These are phyloP conservation scores for Polypedilum pembai DNA, from an alignment of 1,140 invertebrate genomes.

Conservation along the genomic window DNA sequence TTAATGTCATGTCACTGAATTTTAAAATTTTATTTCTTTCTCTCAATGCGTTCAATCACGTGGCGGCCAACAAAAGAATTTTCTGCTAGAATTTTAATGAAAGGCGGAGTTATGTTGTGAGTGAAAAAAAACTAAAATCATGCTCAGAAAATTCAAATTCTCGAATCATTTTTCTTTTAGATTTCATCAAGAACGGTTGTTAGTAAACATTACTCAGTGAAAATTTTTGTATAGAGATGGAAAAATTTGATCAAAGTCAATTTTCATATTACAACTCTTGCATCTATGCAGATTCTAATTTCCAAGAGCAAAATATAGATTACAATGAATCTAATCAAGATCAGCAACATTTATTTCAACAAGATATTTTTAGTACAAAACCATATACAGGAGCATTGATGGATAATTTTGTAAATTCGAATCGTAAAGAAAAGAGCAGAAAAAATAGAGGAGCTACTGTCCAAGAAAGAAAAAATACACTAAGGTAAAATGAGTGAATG, in stretches of 20 bases:
- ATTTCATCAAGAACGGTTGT: background rate
- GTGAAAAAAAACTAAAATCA: slow-evolving; percentile 38
- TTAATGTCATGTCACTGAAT: slow-evolving; percentile 18
- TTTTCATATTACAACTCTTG: slow-evolving; percentile 43
- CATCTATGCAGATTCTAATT: slow-evolving; percentile 40
- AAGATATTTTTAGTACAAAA: slow-evolving; percentile 31
- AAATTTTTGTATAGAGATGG: slow-evolving; percentile 29
- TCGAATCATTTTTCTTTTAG: background rate
- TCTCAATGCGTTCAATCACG: background rate
- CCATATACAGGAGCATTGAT: background rate
- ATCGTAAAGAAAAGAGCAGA: too few relatives aligned
- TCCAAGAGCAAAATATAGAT: slow-evolving; percentile 33
- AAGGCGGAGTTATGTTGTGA: slow-evolving; percentile 28
- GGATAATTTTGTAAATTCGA: too few relatives aligned
- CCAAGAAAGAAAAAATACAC: too few relatives aligned
- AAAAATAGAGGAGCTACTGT: too few relatives aligned
- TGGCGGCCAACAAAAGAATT: background rate
- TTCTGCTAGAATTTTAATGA: slow-evolving; percentile 4
- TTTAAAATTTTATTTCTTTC: background rate
- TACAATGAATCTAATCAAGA: slow-evolving; percentile 39
- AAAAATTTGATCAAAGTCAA: slow-evolving; percentile 42
- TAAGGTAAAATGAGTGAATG: too few relatives aligned
- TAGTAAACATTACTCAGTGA: background rate
- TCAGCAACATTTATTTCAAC: slow-evolving; percentile 42
- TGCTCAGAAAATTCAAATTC: slow-evolving; percentile 29